These are phyloP conservation scores for Macropis europaea DNA, from an alignment of 2,888 invertebrate species.

Conservation along the genomic window DNA sequence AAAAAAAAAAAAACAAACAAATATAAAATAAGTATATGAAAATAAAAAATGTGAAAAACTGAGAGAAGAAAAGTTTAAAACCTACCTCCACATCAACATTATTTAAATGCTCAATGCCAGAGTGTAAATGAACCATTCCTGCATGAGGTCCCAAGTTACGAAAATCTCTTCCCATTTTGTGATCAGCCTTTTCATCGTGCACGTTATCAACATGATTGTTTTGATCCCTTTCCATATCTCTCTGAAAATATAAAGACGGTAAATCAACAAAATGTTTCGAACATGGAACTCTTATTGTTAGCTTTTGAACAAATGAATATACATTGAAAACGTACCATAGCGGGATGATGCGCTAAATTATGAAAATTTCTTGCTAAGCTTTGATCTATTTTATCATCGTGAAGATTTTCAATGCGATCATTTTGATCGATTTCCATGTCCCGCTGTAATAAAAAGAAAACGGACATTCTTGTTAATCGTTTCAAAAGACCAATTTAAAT, in stretches of 20 bases:
- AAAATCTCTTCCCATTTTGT: constrained; percentile 74
- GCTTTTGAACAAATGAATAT: background rate
- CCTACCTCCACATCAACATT: constrained; percentile 75
- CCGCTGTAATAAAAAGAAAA: constrained; percentile 54
- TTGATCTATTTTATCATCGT: constrained; percentile 73
- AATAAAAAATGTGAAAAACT: background rate
- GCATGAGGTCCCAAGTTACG: constrained; percentile 72
- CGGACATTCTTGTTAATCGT: background rate
- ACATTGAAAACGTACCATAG: constrained; percentile 66
- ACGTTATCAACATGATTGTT: constrained; percentile 72
- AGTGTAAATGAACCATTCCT: constrained; percentile 73
- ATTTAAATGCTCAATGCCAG: constrained; percentile 75
- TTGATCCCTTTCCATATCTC: constrained; percentile 71
- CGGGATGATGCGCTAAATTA: constrained; percentile 71
- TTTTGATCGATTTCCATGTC: constrained; percentile 70
- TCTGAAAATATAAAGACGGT: constrained; percentile 48
- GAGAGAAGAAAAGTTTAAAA: background rate
- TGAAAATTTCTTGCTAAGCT: constrained; percentile 74
- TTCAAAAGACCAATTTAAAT: background rate
- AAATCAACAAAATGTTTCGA: background rate
- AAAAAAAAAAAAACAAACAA: background rate
- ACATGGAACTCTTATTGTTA: background rate
- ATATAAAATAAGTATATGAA: background rate
- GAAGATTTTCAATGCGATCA: constrained; percentile 69
- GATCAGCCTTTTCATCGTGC: constrained; percentile 73